Base-by-base conservation (phyloP, 92 coral and sea anemone genomes). In the Parazoanthus swiftii region DNA sequence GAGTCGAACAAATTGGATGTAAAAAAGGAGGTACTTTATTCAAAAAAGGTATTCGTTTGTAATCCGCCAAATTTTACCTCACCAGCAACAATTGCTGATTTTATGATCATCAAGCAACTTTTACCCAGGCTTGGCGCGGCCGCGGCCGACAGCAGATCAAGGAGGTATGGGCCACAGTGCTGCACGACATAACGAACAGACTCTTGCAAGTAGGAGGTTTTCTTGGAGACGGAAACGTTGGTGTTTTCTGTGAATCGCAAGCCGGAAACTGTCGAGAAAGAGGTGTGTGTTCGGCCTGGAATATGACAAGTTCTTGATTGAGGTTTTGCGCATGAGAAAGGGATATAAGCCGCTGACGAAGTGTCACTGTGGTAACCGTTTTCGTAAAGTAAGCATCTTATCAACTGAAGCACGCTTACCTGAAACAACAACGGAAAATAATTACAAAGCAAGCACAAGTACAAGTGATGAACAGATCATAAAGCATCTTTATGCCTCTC, bases 161-260 rank as follows among this genome's bases (percentile, higher is more conserved):
- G 89, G 37, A 93, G 82, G 86, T 91, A 93, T n/a, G 93, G 89
- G 59, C 93, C 94, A 77, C 96, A 93, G 94, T 91, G 91, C 58
- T 93, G 93, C 51, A 92, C 82, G 85, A 93, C 96, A 85, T 88
- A 94, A 73, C 94, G 96, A 67, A 90, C 90, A 86, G 93, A 91
- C 86, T 63, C 70, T 18, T 8, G 25, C 25, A 8, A 20, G 6
- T 16, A 20, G n/a, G 25, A 21, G 70, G 26, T 63, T 5, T 63
- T 63, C 70, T 63, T 63, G n/a, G 70, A 4, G 26, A 23, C n/a
- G 8, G n/a, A 63, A 63, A 63, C 6, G 26, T 63, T 63, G 25
- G 70, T 63, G n/a, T 5, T 16, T 63, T 63, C 68, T 63, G 68
- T 18, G 25, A 63, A 63, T 16, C n/a, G n/a, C 68, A 4, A 25